These are phyloP conservation scores for Drosophila anceps DNA, from an alignment of 2,888 invertebrate genomes.

Conservation along the genomic window DNA sequence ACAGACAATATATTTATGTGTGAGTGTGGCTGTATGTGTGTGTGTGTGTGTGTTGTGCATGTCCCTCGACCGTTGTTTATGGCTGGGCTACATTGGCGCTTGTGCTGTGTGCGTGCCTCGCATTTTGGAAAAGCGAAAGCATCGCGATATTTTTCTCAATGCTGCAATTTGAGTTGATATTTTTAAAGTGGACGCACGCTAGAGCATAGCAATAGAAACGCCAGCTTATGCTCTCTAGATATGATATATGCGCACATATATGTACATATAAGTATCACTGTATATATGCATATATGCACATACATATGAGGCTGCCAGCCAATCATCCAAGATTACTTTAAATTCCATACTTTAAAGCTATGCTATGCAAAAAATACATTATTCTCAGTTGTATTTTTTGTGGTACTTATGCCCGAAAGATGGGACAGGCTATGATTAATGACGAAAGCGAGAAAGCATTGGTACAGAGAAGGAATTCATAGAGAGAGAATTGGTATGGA, in stretches of 20 bases:
- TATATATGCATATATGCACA: not conserved
- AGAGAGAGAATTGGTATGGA: not conserved
- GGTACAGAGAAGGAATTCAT: not conserved
- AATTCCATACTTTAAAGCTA: slow-evolving; percentile 5
- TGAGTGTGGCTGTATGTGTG: slow-evolving; percentile 22
- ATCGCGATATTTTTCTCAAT: slow-evolving; percentile 66
- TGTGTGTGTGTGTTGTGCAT: slow-evolving; percentile 34
- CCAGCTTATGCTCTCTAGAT: slow-evolving; percentile 29
- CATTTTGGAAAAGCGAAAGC: slow-evolving; percentile 69
- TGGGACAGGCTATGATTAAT: not conserved
- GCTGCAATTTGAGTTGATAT: slow-evolving; percentile 76
- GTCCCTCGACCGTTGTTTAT: slow-evolving; percentile 70
- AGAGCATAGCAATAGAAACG: slow-evolving; percentile 28
- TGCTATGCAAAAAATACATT: not conserved
- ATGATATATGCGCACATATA: slow-evolving; percentile 3
- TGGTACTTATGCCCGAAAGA: not conserved
- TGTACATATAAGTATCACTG: not conserved
- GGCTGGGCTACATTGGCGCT: slow-evolving; percentile 67
- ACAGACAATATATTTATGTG: slow-evolving; percentile 33
- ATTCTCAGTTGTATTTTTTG: not conserved
- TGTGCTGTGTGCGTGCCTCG: slow-evolving; percentile 69
- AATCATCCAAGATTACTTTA: slow-evolving; percentile 38
- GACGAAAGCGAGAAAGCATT: not conserved
- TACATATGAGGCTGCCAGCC: slow-evolving; percentile 20
- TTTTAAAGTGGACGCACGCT: slow-evolving; percentile 62